Evolutionary conservation across 2,113 vertebrate genomes (phyloP).

Genomic region (Anseranas semipalmata): DNA sequence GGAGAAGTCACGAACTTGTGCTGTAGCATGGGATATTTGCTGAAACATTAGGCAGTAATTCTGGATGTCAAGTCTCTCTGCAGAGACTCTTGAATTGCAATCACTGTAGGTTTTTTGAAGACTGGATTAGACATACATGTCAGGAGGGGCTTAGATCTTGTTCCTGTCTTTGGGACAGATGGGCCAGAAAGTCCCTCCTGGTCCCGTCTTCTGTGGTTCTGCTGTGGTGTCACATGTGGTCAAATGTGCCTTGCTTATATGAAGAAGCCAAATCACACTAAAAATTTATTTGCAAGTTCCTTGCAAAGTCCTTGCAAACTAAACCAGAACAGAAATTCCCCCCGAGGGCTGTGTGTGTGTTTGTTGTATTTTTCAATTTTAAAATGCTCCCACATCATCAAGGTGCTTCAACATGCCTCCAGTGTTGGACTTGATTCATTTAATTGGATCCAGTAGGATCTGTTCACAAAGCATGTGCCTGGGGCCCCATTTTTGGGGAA

Average conservation of each 20-base stretch:
- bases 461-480: slow-evolving; percentile 18
- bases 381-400: background rate
- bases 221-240: background rate
- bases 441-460: slow-evolving; percentile 1
- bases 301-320: background rate
- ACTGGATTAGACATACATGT: background rate
- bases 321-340: background rate
- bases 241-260: background rate
- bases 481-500: background rate
- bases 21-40: background rate
- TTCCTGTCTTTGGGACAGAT: background rate
- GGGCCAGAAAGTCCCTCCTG: background rate
- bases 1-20: background rate
- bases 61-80: background rate
- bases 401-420: background rate
- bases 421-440: background rate
- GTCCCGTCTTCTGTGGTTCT: background rate
- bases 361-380: background rate
- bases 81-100: background rate
- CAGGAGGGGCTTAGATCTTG: background rate
- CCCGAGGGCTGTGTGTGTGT: background rate
- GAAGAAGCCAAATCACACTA: background rate
- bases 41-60: background rate
- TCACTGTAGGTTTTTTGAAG: background rate
- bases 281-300: background rate